Conservation (phyloP, 2,797 vertebrate species). For the Serranus cabrilla region DNA sequence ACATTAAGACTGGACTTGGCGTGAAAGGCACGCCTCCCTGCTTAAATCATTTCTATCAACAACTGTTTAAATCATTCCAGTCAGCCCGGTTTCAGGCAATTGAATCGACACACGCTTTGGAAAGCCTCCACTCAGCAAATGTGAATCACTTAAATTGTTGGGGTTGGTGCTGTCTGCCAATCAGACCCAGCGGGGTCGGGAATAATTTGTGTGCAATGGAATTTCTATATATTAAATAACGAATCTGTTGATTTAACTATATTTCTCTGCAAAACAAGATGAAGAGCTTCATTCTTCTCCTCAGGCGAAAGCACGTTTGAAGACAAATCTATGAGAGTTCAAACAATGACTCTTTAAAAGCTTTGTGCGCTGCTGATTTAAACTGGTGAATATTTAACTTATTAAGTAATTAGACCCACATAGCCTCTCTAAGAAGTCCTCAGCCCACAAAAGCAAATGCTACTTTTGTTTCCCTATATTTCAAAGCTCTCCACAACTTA, state of each 20-base stretch:
- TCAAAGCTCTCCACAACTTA: constrained; percentile 37
- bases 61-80: constrained; percentile 64
- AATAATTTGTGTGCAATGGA: constrained; percentile 33
- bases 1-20: constrained; percentile 60
- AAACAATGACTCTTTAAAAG: constrained; percentile 27
- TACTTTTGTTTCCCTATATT: constrained; percentile 47
- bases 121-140: constrained; percentile 66
- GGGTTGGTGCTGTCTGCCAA: constrained; percentile 32
- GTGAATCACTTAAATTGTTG: constrained; percentile 55
- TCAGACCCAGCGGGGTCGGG: constrained; percentile 32
- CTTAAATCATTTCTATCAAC: constrained; percentile 66
- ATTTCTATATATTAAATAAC: constrained; percentile 48
- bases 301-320: constrained; percentile 1
- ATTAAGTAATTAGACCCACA: constrained; percentile 24
- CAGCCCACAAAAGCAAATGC: constrained; percentile 39
- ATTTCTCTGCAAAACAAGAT: constrained; percentile 32
- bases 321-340: constrained; percentile 32
- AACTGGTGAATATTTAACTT: constrained; percentile 18
- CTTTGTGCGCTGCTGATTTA: constrained; percentile 32
- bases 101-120: constrained; percentile 54
- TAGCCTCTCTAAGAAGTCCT: constrained; percentile 9
- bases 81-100: constrained; percentile 49
- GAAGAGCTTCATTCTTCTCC: background rate
- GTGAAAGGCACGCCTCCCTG: constrained; percentile 48
- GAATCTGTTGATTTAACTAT: constrained; percentile 33